Evolutionary conservation across 2,113 vertebrate genomes (phyloP).

Genomic region (Cyphomyrus plagiostoma): DNA sequence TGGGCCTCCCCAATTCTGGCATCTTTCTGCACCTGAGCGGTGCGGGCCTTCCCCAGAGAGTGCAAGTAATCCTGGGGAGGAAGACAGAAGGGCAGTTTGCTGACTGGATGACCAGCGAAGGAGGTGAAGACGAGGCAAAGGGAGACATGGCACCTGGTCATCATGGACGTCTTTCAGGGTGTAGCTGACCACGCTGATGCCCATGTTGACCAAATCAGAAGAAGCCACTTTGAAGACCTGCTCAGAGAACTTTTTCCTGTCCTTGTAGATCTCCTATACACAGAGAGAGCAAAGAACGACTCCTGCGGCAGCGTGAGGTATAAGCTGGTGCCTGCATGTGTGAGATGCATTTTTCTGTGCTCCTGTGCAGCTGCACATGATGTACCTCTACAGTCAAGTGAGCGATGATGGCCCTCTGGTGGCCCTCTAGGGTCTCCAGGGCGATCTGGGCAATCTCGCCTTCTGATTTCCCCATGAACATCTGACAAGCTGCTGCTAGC

Average conservation of each 20-base stretch:
- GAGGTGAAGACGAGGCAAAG: neutral
- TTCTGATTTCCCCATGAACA: conserved; percentile 91
- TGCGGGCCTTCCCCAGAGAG: conserved; percentile 79
- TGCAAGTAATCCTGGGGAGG: conserved; percentile 75
- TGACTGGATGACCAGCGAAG: neutral
- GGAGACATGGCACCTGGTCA: conserved; percentile 61
- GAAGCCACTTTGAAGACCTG: conserved; percentile 90
- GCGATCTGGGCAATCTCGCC: conserved; percentile 81
- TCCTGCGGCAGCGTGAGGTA: neutral
- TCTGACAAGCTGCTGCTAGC: conserved; percentile 86
- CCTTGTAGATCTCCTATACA: conserved; percentile 85
- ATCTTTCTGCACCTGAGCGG: conserved; percentile 83
- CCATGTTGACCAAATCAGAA: conserved; percentile 89
- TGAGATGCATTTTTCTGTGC: neutral
- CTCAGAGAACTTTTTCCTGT: conserved; percentile 88
- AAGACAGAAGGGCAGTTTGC: neutral
- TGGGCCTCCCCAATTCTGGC: conserved; percentile 81
- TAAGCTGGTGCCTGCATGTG: neutral
- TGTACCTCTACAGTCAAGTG: conserved; percentile 84
- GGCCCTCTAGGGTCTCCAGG: conserved; percentile 84
- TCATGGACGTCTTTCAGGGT: conserved; percentile 87
- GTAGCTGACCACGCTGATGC: conserved; percentile 90
- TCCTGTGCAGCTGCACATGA: neutral
- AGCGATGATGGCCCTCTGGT: conserved; percentile 89
- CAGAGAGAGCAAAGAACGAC: neutral